Conservation (phyloP, 2,888 invertebrate genomes). For the Stegophylla sp. region DNA sequence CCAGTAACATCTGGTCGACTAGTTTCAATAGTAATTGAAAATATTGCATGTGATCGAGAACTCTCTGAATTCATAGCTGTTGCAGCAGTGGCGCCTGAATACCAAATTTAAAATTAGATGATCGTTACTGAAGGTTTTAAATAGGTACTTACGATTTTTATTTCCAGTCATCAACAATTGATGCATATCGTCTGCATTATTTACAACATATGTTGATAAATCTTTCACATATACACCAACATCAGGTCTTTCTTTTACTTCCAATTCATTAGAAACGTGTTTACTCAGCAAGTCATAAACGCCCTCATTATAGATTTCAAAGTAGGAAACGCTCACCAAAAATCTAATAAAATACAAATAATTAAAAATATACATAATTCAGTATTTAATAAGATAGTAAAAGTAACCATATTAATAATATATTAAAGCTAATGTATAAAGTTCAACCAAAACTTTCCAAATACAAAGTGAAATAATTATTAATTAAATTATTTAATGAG, state of each 20-base stretch:
- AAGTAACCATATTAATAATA: too few species aligned
- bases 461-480: too few species aligned
- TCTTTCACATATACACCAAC: constrained; percentile 98
- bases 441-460: too few species aligned
- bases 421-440: too few species aligned
- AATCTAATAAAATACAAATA: constrained; percentile 71
- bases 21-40: constrained; percentile 96
- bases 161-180: constrained; percentile 95
- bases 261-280: constrained; percentile 75
- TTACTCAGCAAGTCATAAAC: constrained; percentile 92
- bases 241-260: constrained; percentile 94
- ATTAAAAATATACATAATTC: not conserved
- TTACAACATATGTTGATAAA: constrained; percentile 95
- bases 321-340: constrained; percentile 93
- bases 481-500: too few species aligned
- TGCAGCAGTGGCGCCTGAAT: constrained; percentile 77
- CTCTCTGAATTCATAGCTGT: constrained; percentile 98
- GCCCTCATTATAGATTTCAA: constrained; percentile 99
- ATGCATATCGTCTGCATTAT: constrained; percentile 93
- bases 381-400: too few species aligned
- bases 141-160: constrained; percentile 82
- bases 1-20: constrained; percentile 83
- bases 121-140: too few species aligned
- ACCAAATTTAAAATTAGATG: constrained; percentile 5
- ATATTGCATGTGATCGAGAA: constrained; percentile 96